These are phyloP conservation scores for Diploscapter pachys DNA, from an alignment of 1,140 invertebrate genomes.

Conservation along the genomic window DNA sequence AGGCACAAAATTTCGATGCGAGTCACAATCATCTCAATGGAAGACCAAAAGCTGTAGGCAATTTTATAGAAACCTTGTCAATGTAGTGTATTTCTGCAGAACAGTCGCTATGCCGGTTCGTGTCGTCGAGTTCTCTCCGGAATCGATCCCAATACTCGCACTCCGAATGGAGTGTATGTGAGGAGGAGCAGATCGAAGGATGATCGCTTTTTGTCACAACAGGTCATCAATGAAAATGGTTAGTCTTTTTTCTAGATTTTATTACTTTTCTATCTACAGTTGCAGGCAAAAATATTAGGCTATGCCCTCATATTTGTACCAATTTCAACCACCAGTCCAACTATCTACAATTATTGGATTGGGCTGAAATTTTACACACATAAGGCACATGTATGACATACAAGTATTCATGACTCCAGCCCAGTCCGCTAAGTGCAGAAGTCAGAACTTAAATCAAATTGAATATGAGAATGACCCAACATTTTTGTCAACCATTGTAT, in stretches of 20 bases:
- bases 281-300: too few species aligned
- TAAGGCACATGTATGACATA: too few species aligned
- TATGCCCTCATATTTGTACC: too few species aligned
- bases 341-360: too few species aligned
- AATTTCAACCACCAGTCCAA: too few species aligned
- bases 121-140: conserved; percentile 26
- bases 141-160: conserved; percentile 24
- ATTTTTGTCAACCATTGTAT: too few species aligned
- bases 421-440: too few species aligned
- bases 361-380: too few species aligned
- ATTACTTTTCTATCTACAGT: too few species aligned
- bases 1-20: conserved; percentile 1
- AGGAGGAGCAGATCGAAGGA: conserved; percentile 28
- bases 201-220: conserved; percentile 14
- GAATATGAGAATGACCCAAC: too few species aligned
- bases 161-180: conserved; percentile 29
- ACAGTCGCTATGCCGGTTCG: conserved; percentile 6
- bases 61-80: neutral
- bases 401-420: too few species aligned
- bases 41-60: neutral
- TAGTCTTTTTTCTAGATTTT: neutral
- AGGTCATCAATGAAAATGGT: conserved; percentile 4
- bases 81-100: neutral
- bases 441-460: too few species aligned
- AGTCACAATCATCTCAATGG: neutral